These are phyloP conservation scores for Chaetogeoica ovagalla DNA, from an alignment of 2,888 invertebrate genomes.

Conservation along the genomic window DNA sequence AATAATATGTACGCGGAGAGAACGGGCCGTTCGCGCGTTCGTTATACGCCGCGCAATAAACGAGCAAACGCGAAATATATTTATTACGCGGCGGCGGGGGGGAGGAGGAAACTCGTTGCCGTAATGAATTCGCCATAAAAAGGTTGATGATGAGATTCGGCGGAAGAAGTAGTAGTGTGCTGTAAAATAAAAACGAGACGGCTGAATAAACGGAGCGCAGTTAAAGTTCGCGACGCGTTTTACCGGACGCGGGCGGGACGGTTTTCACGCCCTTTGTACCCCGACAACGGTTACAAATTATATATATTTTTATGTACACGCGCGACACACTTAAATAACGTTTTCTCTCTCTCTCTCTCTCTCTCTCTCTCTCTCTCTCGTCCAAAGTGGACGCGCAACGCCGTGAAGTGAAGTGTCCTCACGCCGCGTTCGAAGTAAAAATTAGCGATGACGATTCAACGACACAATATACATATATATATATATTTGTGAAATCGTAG, in stretches of 20 bases:
- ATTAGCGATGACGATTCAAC: too few species aligned
- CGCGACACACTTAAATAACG: background rate
- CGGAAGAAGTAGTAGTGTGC: conserved; percentile 9
- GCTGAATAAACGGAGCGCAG: conserved; percentile 23
- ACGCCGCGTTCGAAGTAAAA: background rate
- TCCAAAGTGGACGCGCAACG: background rate
- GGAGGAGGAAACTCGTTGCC: background rate
- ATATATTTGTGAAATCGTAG: background rate
- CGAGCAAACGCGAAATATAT: conserved; percentile 27
- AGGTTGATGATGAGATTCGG: conserved; percentile 43
- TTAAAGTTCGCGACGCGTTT: conserved; percentile 23
- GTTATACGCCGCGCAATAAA: background rate
- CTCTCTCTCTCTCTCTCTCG: too few species aligned
- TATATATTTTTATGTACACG: background rate
- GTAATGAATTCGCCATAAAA: conserved; percentile 26
- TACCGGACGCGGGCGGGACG: too few species aligned
- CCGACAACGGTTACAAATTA: background rate
- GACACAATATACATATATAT: too few species aligned
- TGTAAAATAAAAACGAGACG: conserved; percentile 1
- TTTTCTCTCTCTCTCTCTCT: too few species aligned
- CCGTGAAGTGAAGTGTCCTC: background rate
- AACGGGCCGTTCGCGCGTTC: background rate
- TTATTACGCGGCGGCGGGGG: conserved; percentile 19
- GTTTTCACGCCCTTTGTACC: background rate
- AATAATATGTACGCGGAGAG: too few species aligned